Evolutionary conservation across 2,113 vertebrate species (phyloP), one percentile per base, ranked within the genome.

Genomic region (Chloroceryle aenea): DNA sequence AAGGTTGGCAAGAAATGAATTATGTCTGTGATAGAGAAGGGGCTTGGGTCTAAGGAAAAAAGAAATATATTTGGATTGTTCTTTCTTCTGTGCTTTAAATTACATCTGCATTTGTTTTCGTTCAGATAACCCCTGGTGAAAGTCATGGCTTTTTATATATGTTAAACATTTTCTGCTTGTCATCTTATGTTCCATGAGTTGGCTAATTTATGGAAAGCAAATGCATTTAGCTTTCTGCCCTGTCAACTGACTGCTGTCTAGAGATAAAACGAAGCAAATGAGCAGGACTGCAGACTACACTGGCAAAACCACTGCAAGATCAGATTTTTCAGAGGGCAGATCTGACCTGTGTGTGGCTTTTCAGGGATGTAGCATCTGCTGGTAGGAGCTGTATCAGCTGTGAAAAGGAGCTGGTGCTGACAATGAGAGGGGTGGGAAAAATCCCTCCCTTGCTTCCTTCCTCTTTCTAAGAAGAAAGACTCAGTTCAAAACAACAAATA

Each of bases 81-180:
- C 19, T 58, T 83, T 87, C 85, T 86, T 63, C n/a, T 56, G 25
- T 77, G 22, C 63, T 88, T 95, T 96, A 81, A 84, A 91, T 96
- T 86, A 40, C 47, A 29, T 93, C 42, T 89, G 30, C 7, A 4
- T 92, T 78, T 97, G 69, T 89, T 97, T 93, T 89, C 38, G 20
- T 92, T 92, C 73, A 58, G 92, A 97, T 95, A 96, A 93, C 79
- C 80, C 64, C 14, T 53, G 56, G 48, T 88, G 59, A 69, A 90
- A 93, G 52, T 78, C 56, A 19, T 45, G 53, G 47, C 17, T 92
- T 86, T 13, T 85, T 94, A 81, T 29, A 22, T 63, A 77, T 12
- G 5, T 86, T 95, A 90, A 93, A 75, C 4, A 0, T 69, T 85
- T 93, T 90, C 55, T 84, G 42, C 79, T 83, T 96, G 93, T 93